phyloP scores from a whole-genome alignment of 2,797 vertebrate genomes.

The Natrix natrix region DNA sequence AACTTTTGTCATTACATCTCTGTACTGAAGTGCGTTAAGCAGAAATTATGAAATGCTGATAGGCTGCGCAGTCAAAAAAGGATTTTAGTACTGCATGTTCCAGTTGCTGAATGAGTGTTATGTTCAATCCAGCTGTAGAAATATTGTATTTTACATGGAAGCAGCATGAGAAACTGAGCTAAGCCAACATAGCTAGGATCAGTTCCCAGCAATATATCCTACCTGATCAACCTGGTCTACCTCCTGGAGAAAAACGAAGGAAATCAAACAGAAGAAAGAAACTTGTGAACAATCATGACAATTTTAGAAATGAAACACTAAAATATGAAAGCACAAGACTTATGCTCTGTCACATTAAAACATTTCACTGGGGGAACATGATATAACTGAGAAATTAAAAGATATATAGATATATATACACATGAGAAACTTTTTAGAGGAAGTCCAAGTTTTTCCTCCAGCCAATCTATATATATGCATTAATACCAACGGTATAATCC shows the following conservation, averaged over 20 bases:
- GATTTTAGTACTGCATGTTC: slow-evolving; percentile 91
- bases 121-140: slow-evolving; percentile 87
- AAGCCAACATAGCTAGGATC: slow-evolving; percentile 83
- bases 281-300: slow-evolving; percentile 91
- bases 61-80: slow-evolving; percentile 78
- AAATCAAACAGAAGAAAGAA: slow-evolving; percentile 96
- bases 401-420: background rate
- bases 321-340: slow-evolving; percentile 69
- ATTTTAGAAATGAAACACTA: slow-evolving; percentile 73
- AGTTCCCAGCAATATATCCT: slow-evolving; percentile 82
- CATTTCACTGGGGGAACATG: slow-evolving; percentile 5
- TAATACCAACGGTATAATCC: background rate
- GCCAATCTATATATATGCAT: background rate
- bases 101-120: slow-evolving; percentile 95
- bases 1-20: slow-evolving; percentile 80
- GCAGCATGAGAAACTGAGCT: slow-evolving; percentile 93
- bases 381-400: slow-evolving; percentile 39
- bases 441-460: slow-evolving; percentile 22
- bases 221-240: slow-evolving; percentile 99
- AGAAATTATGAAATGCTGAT: slow-evolving; percentile 84
- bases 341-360: slow-evolving; percentile 51
- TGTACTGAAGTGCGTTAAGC: slow-evolving; percentile 86
- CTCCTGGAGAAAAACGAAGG: slow-evolving; percentile 91
- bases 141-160: slow-evolving; percentile 85
- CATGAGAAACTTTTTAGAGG: background rate